Evolutionary conservation across 2,797 vertebrate genomes (phyloP).

Genomic region (Rhinichthys osculus): DNA sequence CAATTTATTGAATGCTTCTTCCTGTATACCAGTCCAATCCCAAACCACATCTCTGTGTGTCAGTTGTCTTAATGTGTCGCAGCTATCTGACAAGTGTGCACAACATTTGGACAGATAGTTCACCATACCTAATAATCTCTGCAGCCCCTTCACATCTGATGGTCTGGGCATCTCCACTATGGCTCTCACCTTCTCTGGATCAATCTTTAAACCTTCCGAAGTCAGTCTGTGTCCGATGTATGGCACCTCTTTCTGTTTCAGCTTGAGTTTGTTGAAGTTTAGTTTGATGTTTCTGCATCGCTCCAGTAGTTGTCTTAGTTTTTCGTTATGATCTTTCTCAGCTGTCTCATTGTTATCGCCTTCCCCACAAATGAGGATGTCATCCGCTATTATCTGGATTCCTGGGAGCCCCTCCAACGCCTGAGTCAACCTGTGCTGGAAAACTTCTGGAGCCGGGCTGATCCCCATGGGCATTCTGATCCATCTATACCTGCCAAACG

Average conservation of each 20-base stretch:
- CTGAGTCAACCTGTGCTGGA: background rate
- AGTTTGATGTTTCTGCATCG: background rate
- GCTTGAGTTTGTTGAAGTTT: slow-evolving; percentile 33
- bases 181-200: slow-evolving; percentile 29
- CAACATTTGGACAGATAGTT: slow-evolving; percentile 19
- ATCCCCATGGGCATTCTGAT: background rate
- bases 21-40: no score
- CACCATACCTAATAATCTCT: slow-evolving; percentile 33
- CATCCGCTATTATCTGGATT: background rate
- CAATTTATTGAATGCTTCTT: no score
- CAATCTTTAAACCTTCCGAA: background rate
- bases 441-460: slow-evolving; percentile 1
- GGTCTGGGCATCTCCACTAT: slow-evolving; percentile 26
- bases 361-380: background rate
- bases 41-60: no score
- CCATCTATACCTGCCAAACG: no score
- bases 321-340: background rate
- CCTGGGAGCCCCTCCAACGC: background rate
- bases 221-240: background rate
- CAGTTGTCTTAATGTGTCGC: no score
- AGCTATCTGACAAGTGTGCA: background rate
- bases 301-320: background rate
- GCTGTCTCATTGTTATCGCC: background rate
- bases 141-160: slow-evolving; percentile 18
- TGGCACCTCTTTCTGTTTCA: slow-evolving; percentile 29